Conservation (phyloP, 2,888 invertebrate species). For the Agonopterix alstromeriana region DNA sequence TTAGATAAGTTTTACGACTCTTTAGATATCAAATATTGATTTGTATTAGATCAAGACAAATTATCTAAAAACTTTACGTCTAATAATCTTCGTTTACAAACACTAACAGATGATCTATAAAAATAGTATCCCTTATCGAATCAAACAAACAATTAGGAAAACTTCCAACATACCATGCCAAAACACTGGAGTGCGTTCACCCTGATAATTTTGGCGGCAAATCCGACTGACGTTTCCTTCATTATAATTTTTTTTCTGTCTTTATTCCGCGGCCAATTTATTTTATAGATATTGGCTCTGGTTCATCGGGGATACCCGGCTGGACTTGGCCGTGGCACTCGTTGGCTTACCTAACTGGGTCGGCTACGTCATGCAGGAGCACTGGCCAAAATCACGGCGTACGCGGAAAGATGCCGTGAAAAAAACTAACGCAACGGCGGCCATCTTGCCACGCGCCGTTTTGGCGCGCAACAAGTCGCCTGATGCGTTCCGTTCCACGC, state of each 20-base stretch:
- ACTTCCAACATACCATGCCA: conserved; percentile 65
- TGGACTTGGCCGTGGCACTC: conserved; percentile 74
- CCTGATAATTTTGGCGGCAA: conserved; percentile 69
- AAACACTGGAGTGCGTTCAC: conserved; percentile 72
- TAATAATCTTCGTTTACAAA: conserved; percentile 24
- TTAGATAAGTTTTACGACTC: too few relatives aligned
- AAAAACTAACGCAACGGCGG: conserved; percentile 40
- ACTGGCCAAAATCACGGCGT: conserved; percentile 69
- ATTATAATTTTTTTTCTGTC: conserved; percentile 65
- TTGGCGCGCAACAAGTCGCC: conserved; percentile 33
- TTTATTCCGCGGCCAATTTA: conserved; percentile 67
- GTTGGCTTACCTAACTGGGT: conserved; percentile 73
- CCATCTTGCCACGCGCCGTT: conserved; percentile 62
- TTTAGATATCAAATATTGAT: too few relatives aligned
- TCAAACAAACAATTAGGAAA: conserved; percentile 67
- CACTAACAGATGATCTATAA: conserved; percentile 23
- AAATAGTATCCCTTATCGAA: conserved; percentile 52
- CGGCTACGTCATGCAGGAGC: conserved; percentile 66
- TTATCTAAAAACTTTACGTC: neutral
- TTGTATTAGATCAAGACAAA: too few relatives aligned
- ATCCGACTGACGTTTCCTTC: conserved; percentile 63
- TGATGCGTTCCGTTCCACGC: conserved; percentile 23
- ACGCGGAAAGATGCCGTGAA: conserved; percentile 64
- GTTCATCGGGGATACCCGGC: conserved; percentile 72
- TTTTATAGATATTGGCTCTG: conserved; percentile 76